Percentiles rank a stretch among this genome's conserved stretches.
Conservation (phyloP, 2,113 vertebrate species). For the Bombycilla garrulus region DNA sequence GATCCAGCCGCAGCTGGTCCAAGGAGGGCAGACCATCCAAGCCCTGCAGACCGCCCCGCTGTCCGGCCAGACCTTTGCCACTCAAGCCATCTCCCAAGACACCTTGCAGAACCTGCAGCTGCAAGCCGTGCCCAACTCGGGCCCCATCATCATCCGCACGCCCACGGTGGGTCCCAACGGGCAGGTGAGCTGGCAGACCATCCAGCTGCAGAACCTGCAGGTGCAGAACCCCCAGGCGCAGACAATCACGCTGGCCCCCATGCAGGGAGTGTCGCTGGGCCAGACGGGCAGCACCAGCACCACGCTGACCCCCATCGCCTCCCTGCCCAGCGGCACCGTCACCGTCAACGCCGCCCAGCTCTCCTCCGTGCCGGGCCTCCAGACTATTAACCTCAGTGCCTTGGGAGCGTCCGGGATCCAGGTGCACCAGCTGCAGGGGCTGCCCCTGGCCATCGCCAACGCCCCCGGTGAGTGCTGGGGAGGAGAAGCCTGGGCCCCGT, state of each 20-base stretch:
- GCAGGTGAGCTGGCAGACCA: slow-evolving; percentile 96
- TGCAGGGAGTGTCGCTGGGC: slow-evolving; percentile 86
- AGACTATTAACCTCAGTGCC: slow-evolving; percentile 96
- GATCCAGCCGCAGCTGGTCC: slow-evolving; percentile 83
- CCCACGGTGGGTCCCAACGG: slow-evolving; percentile 91
- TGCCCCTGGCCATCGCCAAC: slow-evolving; percentile 87
- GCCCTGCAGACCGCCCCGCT: slow-evolving; percentile 83
- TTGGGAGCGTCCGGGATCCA: slow-evolving; percentile 88
- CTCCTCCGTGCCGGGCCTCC: slow-evolving; percentile 85
- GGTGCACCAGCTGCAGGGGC: slow-evolving; percentile 91
- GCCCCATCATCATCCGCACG: slow-evolving; percentile 89
- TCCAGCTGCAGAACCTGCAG: slow-evolving; percentile 92
- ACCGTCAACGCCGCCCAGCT: slow-evolving; percentile 89
- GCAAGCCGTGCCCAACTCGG: slow-evolving; percentile 86
- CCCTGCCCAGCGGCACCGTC: slow-evolving; percentile 79
- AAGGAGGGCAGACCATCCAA: slow-evolving; percentile 85
- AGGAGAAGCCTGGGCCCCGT: neutral
- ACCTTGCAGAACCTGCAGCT: slow-evolving; percentile 94
- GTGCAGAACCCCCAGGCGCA: slow-evolving; percentile 86
- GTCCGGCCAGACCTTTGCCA: slow-evolving; percentile 84
- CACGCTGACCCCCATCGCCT: slow-evolving; percentile 77
- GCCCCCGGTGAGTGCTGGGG: slow-evolving; percentile 77
- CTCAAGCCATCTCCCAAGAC: slow-evolving; percentile 91
- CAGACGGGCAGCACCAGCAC: slow-evolving; percentile 79
- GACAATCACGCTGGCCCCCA: slow-evolving; percentile 90